These are phyloP conservation scores for Hapalemur alaotrensis DNA, from an alignment of 2,797 vertebrate genomes.

Conservation along the genomic window DNA sequence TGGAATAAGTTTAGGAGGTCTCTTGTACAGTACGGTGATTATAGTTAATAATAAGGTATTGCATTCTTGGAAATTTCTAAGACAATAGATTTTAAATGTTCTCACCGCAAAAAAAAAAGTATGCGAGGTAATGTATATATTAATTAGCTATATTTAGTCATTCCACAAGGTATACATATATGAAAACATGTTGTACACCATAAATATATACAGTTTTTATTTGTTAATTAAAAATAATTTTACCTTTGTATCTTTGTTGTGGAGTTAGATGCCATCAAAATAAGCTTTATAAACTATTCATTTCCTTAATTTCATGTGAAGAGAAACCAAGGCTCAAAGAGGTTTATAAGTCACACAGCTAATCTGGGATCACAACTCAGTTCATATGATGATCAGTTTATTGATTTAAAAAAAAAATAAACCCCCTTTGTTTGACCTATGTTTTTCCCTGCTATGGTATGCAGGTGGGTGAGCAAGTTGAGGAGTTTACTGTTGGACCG, in stretches of 20 bases:
- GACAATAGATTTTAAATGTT: not conserved
- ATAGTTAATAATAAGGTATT: not conserved
- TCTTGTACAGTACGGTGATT: not conserved
- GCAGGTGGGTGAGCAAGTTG: not conserved
- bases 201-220: not conserved
- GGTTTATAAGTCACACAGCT: not conserved
- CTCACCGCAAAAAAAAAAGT: not conserved
- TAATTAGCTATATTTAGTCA: not conserved
- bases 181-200: not conserved
- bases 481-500: not conserved
- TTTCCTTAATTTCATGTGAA: not conserved
- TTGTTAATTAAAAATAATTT: not conserved
- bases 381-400: not conserved
- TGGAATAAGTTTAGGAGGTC: not conserved
- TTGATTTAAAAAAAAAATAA: not conserved
- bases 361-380: not conserved
- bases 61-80: not conserved
- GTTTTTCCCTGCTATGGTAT: not conserved
- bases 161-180: not conserved
- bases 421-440: not conserved
- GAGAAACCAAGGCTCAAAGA: not conserved
- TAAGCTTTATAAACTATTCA: not conserved
- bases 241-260: not conserved
- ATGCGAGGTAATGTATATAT: not conserved
- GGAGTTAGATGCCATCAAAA: not conserved